Conservation (phyloP, 2,113 vertebrate species). For the Neofelis nebulosa region DNA sequence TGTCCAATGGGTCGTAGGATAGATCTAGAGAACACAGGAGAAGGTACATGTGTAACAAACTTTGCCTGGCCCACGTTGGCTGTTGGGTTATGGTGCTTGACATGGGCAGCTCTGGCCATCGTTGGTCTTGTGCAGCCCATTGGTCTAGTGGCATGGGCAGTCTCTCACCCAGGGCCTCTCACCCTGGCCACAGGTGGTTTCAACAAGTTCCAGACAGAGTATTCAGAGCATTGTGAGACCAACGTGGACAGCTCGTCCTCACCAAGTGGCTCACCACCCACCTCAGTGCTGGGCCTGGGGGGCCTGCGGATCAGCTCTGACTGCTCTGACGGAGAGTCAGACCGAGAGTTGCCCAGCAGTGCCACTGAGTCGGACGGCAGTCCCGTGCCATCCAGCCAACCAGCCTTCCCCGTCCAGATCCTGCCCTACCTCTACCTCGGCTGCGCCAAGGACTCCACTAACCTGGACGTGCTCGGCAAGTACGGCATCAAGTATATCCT, state of each 20-base stretch:
- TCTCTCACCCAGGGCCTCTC: not conserved
- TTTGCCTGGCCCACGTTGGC: not conserved
- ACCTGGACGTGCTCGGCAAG: constrained; percentile 96
- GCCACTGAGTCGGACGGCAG: constrained; percentile 97
- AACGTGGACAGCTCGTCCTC: constrained; percentile 93
- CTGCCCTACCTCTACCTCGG: constrained; percentile 98
- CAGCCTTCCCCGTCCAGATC: constrained; percentile 98
- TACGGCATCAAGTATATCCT: constrained; percentile 99
- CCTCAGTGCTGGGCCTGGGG: constrained; percentile 94
- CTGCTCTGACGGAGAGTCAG: constrained; percentile 96
- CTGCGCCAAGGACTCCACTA: constrained; percentile 99
- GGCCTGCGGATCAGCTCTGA: constrained; percentile 97
- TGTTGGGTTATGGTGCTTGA: not conserved
- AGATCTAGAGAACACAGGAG: not conserved
- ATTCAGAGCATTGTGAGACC: constrained; percentile 97
- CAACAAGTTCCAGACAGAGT: constrained; percentile 97
- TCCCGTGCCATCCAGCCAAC: constrained; percentile 95
- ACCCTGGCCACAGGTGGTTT: constrained; percentile 91
- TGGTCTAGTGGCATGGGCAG: not conserved
- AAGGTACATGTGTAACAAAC: rapidly evolving
- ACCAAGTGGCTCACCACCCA: constrained; percentile 93
- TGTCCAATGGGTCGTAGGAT: not conserved
- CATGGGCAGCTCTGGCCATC: not conserved
- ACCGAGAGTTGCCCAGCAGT: constrained; percentile 94
- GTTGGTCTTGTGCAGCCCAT: not conserved